Base-by-base conservation (phyloP, 2,113 vertebrate species). In the Furnarius figulus region DNA sequence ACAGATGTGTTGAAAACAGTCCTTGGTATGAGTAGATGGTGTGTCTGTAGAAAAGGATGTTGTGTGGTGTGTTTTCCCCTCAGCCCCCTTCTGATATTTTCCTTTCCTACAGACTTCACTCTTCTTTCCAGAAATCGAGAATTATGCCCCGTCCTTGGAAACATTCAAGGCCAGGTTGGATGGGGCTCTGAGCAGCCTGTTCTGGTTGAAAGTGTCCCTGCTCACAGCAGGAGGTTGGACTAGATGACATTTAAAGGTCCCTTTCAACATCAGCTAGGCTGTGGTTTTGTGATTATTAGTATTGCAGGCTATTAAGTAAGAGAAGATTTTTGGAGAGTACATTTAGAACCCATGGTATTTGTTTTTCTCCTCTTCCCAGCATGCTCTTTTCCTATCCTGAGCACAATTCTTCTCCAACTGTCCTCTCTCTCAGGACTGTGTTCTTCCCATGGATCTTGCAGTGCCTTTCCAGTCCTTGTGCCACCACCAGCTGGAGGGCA, bases 331-430 rank as follows among this genome's bases (percentile, higher is more conserved):
- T 93, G 27, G 66, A 68, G 24, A 30, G 16, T 74, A 49, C 35
- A 35, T 62, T 74, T 85, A 82, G 77, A 91, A 67, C 24, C 23
- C 33, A 14, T 33, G 16, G 24, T 40, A 55, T 21, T 75, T 94
- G 27, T 31, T 87, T 79, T 68, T 89, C 35, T 53, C 49, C 5
- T 89, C 49, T 49, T 88, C 25, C 31, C 46, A 39, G 14, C 0
- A 0, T 50, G 28, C 39, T 3, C 0, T 37, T 93, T 91, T 58
- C 40, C 14, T 70, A 0, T 21, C 31, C 46, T 9, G 19, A 58
- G 19, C 17, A 33, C 2, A 2, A 1, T 76, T 80, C 49, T 37
- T 52, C 20, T 75, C 24, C 0, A 5, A 0, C 25, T 66, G 8
- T 23, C 47, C 20, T 59, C 61, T 44, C 30, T 24, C 31, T 52